Evolutionary conservation across 2,888 invertebrate species (phyloP), one percentile per base, ranked within the genome.

Genomic region (Salticus scenicus): DNA sequence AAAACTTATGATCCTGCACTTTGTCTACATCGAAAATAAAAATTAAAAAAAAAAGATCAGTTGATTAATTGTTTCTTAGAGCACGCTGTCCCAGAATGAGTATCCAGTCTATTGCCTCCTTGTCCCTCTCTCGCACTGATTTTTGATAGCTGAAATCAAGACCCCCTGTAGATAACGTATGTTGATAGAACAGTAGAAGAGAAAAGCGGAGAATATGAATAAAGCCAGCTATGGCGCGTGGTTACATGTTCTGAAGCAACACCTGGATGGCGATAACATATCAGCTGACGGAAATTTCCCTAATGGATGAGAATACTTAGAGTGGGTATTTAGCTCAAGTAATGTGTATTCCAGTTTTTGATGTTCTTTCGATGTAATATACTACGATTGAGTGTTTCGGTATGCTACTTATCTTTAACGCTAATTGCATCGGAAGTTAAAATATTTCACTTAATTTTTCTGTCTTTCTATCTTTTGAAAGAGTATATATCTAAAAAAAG

Each of bases 51-150:
- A 24, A 57, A 57, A n/a, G 1, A 57, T 24, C 14, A 66, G 66
- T n/a, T 66, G 66, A 66, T 66, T 66, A 66, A 66, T 66, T 31
- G 31, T 31, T 30, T 12, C 17, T 14, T 63, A 63, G 57, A 81
- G 37, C 37, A 27, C 74, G 81, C 67, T 69, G 74, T 69, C 31
- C 28, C 42, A 20, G 51, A 74, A 74, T 70, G 81, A 66, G 69
- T 74, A 81, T 74, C 81, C 74, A 81, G 69, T 81, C 74, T 70
- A 69, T 30, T 74, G 73, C 63, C 74, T 30, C 57, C 57, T 67
- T 67, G 72, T 69, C 71, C 57, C 67, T n/a, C 80, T 41, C 63
- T 41, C 57, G 30, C 5, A 57, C 51, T 37, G 64, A 71, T 71
- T 78, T 42, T 71, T 37, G 64, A 31, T 64, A n/a, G n/a, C 31